Percentiles rank a stretch among this genome's conserved stretches.
Evolutionary conservation across 2,888 invertebrate species (phyloP).

Genomic region (Heliconius aoede): DNA sequence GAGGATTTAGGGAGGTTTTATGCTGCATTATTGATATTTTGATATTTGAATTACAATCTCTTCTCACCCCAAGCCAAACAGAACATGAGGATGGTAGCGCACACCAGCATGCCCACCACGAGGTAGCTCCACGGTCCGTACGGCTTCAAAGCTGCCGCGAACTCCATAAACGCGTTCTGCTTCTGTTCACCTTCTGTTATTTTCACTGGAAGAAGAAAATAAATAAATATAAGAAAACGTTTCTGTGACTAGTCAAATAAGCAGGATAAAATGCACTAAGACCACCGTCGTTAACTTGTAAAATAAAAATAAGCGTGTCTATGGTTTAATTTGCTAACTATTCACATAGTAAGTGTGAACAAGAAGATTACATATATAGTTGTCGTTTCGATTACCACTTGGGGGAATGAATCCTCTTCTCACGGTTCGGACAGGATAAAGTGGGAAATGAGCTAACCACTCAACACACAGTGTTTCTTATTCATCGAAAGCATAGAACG

Average conservation of each 20-base stretch:
- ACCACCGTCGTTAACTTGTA: neutral
- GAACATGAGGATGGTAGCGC: conserved; percentile 87
- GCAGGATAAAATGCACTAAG: neutral
- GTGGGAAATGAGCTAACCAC: too few relatives aligned
- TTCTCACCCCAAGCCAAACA: conserved; percentile 86
- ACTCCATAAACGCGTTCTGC: conserved; percentile 76
- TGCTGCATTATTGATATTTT: too few relatives aligned
- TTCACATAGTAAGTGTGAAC: too few relatives aligned
- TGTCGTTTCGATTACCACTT: too few relatives aligned
- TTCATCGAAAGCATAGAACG: too few relatives aligned
- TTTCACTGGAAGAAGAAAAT: conserved; percentile 67
- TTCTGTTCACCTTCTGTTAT: conserved; percentile 75
- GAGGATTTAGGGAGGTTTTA: neutral
- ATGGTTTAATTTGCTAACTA: too few relatives aligned
- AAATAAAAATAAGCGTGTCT: too few relatives aligned
- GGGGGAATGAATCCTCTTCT: too few relatives aligned
- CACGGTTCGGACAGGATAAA: too few relatives aligned
- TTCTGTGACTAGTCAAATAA: neutral
- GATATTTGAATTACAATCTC: neutral
- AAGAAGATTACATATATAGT: too few relatives aligned
- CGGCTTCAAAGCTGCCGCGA: conserved; percentile 85
- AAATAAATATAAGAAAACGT: neutral
- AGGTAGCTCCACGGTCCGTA: conserved; percentile 90
- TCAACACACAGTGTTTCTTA: too few relatives aligned
- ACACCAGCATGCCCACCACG: conserved; percentile 88